Base-by-base conservation (phyloP, 2,113 vertebrate species). In the Ceyx melanurus region DNA sequence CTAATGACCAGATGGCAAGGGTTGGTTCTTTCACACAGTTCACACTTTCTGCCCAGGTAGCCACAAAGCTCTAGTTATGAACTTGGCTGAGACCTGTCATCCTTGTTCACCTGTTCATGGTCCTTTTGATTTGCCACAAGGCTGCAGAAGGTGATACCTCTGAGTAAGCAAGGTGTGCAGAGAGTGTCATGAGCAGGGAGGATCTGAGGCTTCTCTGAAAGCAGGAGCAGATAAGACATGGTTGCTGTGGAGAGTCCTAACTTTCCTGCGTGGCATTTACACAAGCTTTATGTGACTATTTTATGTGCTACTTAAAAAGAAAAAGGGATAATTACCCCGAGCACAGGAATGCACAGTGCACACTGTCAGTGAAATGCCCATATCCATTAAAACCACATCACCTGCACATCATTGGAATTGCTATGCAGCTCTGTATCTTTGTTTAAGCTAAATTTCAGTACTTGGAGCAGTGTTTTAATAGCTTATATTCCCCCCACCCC, bases 221-320 rank as follows among this genome's bases (percentile, higher is more conserved):
- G 3, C 13, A 10, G 57, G 14, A 80, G 26, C 46, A 66, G 33
- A 48, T 46, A 56, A 1, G 1, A 53, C 6, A 3, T 3, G 2
- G 42, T 40, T 77, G 37, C n/a, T 0, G 0, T 2, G 1, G 43
- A 89, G 57, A 87, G 83, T 28, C 56, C 58, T 80, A 70, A 60
- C 74, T 85, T 87, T 53, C 64, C 53, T 7, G 3, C 4, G 4
- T 5, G 26, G 46, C 78, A 62, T 80, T 89, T 94, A n/a, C 65
- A 33, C 26, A 65, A 61, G 80, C 51, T 95, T 92, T 89, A 89
- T 84, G 81, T n/a, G 81, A 48, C 89, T 93, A 35, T 84, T 93
- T 96, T 79, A 89, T 64, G 51, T 54, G 62, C 87, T 51, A 54
- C 82, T 92, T 92, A 92, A 92, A 89, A 96, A 87, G 88, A 90